Conservation (phyloP, 1,140 invertebrate genomes). For the Acromyrmex charruanus region DNA sequence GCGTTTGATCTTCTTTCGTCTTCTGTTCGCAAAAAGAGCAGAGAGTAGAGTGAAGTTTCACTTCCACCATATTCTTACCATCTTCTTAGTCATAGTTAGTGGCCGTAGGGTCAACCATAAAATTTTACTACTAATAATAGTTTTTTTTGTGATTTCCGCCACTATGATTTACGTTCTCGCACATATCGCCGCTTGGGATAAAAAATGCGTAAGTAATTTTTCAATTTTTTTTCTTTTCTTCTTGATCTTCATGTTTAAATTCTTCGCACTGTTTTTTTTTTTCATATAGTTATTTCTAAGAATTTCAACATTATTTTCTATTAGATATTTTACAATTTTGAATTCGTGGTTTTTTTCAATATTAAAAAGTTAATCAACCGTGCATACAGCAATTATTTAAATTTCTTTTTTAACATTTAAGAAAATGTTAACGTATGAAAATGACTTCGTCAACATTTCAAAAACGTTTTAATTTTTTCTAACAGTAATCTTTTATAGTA, state of each 20-base stretch:
- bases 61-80: conserved; percentile 69
- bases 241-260: neutral
- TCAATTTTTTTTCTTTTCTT: neutral
- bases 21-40: conserved; percentile 33
- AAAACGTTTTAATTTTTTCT: neutral
- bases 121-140: conserved; percentile 80
- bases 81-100: conserved; percentile 41
- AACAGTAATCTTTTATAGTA: neutral
- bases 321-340: neutral
- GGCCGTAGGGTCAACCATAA: conserved; percentile 74
- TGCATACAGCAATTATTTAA: neutral
- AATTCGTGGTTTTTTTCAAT: neutral
- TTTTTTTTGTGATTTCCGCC: conserved; percentile 77
- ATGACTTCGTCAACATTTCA: neutral
- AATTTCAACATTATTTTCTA: neutral
- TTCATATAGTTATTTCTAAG: neutral
- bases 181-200: too few species aligned
- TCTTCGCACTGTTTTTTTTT: neutral
- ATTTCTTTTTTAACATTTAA: neutral
- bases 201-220: neutral
- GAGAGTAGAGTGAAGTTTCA: conserved; percentile 72
- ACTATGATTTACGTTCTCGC: conserved; percentile 76
- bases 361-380: neutral
- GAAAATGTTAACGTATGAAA: neutral
- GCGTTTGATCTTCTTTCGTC: conserved; percentile 20